Evolutionary conservation across 2,888 invertebrate genomes (phyloP).

Genomic region (Pantelozetes paolii): DNA sequence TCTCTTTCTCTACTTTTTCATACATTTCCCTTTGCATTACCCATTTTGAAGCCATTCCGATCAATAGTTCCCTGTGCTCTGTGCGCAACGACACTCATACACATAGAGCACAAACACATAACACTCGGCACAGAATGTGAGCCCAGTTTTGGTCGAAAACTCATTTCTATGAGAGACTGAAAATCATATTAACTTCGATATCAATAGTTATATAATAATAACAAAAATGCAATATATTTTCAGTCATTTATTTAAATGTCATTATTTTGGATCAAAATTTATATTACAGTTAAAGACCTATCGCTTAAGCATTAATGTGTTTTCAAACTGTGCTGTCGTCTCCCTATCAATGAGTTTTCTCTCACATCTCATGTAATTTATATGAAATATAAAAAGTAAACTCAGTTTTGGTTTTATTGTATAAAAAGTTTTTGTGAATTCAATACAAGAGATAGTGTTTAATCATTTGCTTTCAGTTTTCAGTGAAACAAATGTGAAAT

Average conservation of each 20-base stretch:
- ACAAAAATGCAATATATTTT: slow-evolving; percentile 32
- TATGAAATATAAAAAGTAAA: too few species aligned
- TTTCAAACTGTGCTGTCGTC: background rate
- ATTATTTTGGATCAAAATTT: slow-evolving; percentile 6
- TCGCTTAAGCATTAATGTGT: background rate
- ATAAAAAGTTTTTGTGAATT: slow-evolving; percentile 3
- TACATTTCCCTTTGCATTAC: slow-evolving; percentile 3
- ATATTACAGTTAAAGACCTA: slow-evolving; percentile 13
- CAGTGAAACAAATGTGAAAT: slow-evolving; percentile 34
- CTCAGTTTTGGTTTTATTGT: background rate
- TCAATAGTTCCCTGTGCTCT: slow-evolving; percentile 13
- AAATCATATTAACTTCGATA: slow-evolving; percentile 31
- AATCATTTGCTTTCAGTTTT: background rate
- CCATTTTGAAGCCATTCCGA: slow-evolving; percentile 33
- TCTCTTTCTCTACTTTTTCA: slow-evolving; percentile 25
- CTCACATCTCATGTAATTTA: background rate
- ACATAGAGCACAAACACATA: background rate
- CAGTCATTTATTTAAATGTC: slow-evolving; percentile 28
- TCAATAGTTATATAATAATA: slow-evolving; percentile 9
- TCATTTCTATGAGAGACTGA: background rate
- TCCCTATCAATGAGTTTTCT: background rate
- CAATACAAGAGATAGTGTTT: slow-evolving; percentile 1
- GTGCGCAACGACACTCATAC: slow-evolving; percentile 17
- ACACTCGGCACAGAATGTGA: slow-evolving; percentile 8
- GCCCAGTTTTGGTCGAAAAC: slow-evolving; percentile 7